Evolutionary conservation across 1,140 invertebrate species (phyloP).

Genomic region (Platyscapa corneri): DNA sequence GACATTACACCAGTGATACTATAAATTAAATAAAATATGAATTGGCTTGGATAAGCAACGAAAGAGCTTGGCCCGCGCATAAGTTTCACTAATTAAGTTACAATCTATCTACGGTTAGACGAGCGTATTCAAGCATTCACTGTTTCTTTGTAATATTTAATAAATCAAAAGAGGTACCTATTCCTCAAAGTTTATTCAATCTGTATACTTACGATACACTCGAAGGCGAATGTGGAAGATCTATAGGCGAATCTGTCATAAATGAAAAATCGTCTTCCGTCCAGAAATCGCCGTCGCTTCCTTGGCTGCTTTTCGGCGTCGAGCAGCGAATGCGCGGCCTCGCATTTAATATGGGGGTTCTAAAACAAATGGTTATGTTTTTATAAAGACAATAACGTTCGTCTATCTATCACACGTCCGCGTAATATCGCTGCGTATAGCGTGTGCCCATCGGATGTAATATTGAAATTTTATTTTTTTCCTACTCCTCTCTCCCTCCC

Average conservation of each 20-base stretch:
- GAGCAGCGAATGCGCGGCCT: constrained; percentile 21
- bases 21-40: not conserved
- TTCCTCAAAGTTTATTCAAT: not conserved
- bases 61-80: not conserved
- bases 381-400: constrained; percentile 73
- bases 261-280: constrained; percentile 48
- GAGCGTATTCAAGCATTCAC: not conserved
- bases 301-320: not conserved
- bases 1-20: too few species aligned
- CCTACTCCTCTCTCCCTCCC: not conserved
- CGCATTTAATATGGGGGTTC: constrained; percentile 63
- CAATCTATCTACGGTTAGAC: not conserved
- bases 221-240: constrained; percentile 15
- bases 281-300: not conserved
- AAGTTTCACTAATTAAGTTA: constrained; percentile 13
- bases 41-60: not conserved
- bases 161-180: constrained; percentile 24
- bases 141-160: not conserved
- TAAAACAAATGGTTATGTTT: constrained; percentile 73
- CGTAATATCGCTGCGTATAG: constrained; percentile 67
- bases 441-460: constrained; percentile 68
- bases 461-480: constrained; percentile 71
- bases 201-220: constrained; percentile 45
- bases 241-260: constrained; percentile 42
- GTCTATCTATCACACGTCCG: constrained; percentile 72